These are phyloP conservation scores for Oryzias woworae DNA, from an alignment of 2,113 vertebrate genomes.

Conservation along the genomic window DNA sequence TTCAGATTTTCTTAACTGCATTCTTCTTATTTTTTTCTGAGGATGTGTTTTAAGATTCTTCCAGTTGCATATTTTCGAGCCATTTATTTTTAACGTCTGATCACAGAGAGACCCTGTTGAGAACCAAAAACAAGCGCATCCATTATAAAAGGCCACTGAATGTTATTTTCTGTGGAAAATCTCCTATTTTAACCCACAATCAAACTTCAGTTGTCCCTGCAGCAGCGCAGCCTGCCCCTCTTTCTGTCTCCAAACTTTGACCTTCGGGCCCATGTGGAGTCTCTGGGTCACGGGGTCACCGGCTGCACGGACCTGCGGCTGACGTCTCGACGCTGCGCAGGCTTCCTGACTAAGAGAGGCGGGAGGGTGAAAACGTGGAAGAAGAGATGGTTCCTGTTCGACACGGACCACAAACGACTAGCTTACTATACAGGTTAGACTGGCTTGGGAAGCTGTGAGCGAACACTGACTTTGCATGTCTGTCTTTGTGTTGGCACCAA, in stretches of 20 bases:
- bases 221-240: constrained; percentile 62
- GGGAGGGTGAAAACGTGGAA: constrained; percentile 91
- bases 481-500: constrained; percentile 21
- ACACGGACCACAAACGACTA: constrained; percentile 82
- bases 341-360: constrained; percentile 87
- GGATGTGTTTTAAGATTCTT: not conserved
- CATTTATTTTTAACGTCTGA: not conserved
- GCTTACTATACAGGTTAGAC: constrained; percentile 85
- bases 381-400: constrained; percentile 91
- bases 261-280: constrained; percentile 84
- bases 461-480: constrained; percentile 14
- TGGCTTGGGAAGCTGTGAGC: constrained; percentile 1
- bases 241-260: constrained; percentile 79
- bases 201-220: constrained; percentile 19
- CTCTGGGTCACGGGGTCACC: constrained; percentile 82
- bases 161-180: constrained; percentile 11
- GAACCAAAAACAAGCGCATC: constrained; percentile 2
- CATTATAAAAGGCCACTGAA: not conserved
- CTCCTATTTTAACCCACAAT: constrained; percentile 1
- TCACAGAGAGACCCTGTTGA: not conserved
- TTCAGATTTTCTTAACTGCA: no score
- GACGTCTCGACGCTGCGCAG: constrained; percentile 77
- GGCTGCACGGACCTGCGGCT: constrained; percentile 79
- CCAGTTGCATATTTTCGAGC: not conserved
- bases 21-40: no score